Base-by-base conservation (phyloP, 2,888 invertebrate species). In the Stenodera caucasica region DNA sequence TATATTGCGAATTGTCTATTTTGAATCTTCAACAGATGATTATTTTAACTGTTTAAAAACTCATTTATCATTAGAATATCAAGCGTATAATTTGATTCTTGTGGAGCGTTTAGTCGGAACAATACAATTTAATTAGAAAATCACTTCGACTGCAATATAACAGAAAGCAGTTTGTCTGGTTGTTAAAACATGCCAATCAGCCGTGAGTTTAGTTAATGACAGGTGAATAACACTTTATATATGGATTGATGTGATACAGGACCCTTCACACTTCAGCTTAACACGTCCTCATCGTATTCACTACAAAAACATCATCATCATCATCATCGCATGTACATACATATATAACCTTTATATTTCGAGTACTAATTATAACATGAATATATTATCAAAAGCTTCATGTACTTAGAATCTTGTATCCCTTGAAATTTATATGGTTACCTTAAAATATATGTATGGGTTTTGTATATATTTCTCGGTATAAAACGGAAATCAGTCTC, bases 81-180 rank as follows among this genome's bases (percentile, higher is more conserved):
- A 32, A 60, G 53, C 49, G 53, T 59, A 63, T 49, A 45, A 59
- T 63, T 60, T 63, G 55, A 52, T 57, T 57, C 49, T 55, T 58
- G 55, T 35, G 45, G 29, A 23, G 59, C 55, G 58, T 57, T 67
- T 65, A 60, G 53, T 49, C 40, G 30, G 53, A 66, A 65, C 64
- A 68, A 65, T 64, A 50, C 55, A 63, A 64, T 67, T 65, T 64
- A 65, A 67, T 64, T 64, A 60, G 61, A 55, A 61, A 64, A 60
- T 61, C 64, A 62, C 57, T 61, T 53, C 11, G 40, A 33, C 14
- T 55, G 57, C 55, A 52, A 61, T 61, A 57, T 54, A 59, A 57
- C 35, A 64, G 61, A 60, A 59, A 59, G 60, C 60, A 61, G 53
- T 63, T 61, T 61, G 60, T 65, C 54, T 63, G 53, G 57, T 52